Percentiles rank a stretch among this genome's conserved stretches.
Evolutionary conservation across 1,140 invertebrate genomes (phyloP).

Genomic region (Apolygus lucorum): DNA sequence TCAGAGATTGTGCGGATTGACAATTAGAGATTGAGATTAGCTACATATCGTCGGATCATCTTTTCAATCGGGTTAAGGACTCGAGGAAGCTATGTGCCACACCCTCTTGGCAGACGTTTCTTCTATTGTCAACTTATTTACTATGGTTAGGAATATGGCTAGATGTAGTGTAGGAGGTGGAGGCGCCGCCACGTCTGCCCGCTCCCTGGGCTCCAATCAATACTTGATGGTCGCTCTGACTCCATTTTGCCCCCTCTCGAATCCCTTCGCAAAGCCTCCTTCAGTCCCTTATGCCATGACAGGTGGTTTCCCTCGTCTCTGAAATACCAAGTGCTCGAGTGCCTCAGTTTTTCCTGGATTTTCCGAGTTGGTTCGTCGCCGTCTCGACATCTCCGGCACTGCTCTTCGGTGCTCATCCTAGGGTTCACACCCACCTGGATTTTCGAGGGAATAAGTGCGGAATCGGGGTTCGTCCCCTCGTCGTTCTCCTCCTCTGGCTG

Average conservation of each 20-base stretch:
- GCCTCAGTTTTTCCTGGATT: too few relatives aligned
- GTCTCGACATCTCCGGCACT: neutral
- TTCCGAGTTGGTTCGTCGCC: neutral
- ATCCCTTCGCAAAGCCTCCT: neutral
- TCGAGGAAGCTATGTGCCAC: too few relatives aligned
- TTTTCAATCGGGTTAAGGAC: too few relatives aligned
- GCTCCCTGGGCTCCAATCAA: slow-evolving; percentile 9
- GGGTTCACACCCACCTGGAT: too few relatives aligned
- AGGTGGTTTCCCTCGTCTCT: neutral
- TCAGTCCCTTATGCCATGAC: neutral
- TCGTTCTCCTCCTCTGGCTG: neutral
- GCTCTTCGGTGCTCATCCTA: neutral
- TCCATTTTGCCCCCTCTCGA: slow-evolving; percentile 9
- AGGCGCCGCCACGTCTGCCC: slow-evolving; percentile 9
- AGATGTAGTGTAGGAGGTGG: too few relatives aligned
- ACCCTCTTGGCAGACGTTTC: too few relatives aligned
- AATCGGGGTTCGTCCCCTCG: neutral
- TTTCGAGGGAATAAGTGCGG: too few relatives aligned
- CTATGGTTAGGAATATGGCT: too few relatives aligned
- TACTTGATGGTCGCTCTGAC: slow-evolving; percentile 11
- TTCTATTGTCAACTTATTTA: too few relatives aligned
- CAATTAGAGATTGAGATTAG: too few relatives aligned
- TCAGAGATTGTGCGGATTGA: too few relatives aligned
- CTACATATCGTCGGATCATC: too few relatives aligned
- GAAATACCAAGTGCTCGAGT: neutral